Conservation (phyloP, 2,797 vertebrate genomes). For the Hybognathus amarus region DNA sequence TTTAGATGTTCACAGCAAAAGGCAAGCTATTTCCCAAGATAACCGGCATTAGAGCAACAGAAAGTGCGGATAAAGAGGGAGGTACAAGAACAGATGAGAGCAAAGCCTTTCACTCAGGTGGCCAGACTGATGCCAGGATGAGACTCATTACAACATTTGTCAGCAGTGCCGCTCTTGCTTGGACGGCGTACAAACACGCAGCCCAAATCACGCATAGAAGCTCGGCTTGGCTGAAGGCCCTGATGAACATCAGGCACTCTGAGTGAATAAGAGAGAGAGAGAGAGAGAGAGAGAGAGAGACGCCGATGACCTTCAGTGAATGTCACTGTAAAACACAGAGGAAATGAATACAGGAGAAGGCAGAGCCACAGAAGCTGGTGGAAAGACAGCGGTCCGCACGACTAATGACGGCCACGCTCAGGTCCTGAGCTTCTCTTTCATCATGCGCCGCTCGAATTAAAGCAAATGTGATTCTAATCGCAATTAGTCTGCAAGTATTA, state of each 20-base stretch:
- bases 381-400: slow-evolving; percentile 25
- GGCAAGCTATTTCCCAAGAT: neutral
- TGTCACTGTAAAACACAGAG: slow-evolving; percentile 59
- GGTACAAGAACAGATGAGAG: slow-evolving; percentile 48
- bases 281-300: neutral
- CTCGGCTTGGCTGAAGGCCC: slow-evolving; percentile 69
- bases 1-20: neutral
- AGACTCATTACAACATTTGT: slow-evolving; percentile 69
- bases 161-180: slow-evolving; percentile 65
- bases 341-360: slow-evolving; percentile 51
- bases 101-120: slow-evolving; percentile 58
- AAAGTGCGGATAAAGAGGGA: slow-evolving; percentile 27
- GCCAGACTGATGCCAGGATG: slow-evolving; percentile 56
- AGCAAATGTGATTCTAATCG: slow-evolving; percentile 62
- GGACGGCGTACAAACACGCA: slow-evolving; percentile 55
- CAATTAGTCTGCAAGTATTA: slow-evolving; percentile 62
- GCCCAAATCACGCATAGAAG: slow-evolving; percentile 61
- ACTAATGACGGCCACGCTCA: slow-evolving; percentile 46
- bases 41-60: slow-evolving; percentile 1
- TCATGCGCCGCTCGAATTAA: slow-evolving; percentile 50
- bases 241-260: slow-evolving; percentile 51
- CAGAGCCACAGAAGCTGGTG: slow-evolving; percentile 29
- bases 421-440: slow-evolving; percentile 51
- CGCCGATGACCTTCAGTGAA: slow-evolving; percentile 59
- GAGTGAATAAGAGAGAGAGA: neutral